Evolutionary conservation across 1,140 invertebrate species (phyloP).

Genomic region (Leguminivora glycinivorella): DNA sequence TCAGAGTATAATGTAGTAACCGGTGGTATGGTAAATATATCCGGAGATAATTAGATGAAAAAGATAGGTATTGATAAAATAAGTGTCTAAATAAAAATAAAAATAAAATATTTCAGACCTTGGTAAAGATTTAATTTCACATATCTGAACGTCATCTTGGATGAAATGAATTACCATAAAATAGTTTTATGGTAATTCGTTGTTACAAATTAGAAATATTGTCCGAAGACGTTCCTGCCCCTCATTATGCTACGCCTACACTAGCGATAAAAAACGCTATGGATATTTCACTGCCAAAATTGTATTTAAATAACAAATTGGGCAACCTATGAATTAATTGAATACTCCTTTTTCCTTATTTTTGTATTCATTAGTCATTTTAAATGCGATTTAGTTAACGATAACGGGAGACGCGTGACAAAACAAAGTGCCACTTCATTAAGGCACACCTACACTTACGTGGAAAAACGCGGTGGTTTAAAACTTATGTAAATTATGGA

Average conservation of each 20-base stretch:
- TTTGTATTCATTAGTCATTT: not conserved
- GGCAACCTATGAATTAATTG: not conserved
- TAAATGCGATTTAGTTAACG: too few relatives aligned
- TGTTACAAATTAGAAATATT: slow-evolving; percentile 29
- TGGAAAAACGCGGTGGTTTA: not conserved
- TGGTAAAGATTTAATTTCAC: not conserved
- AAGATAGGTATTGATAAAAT: too few relatives aligned
- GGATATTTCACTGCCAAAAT: not conserved
- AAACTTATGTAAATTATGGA: not conserved
- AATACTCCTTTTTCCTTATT: not conserved
- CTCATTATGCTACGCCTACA: slow-evolving; percentile 28
- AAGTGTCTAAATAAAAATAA: too few relatives aligned
- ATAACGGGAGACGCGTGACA: not conserved
- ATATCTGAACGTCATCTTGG: not conserved
- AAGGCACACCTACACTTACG: not conserved
- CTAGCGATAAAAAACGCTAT: not conserved
- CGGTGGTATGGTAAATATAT: not conserved
- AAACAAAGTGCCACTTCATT: not conserved
- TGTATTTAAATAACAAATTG: not conserved
- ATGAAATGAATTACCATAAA: too few relatives aligned
- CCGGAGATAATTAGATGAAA: too few relatives aligned
- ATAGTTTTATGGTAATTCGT: not conserved
- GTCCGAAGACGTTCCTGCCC: not conserved
- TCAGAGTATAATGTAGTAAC: not conserved
- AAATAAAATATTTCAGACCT: not conserved